Evolutionary conservation across 2,888 invertebrate species (phyloP), one percentile per base, ranked within the genome.

Genomic region (Lamproptera curius): DNA sequence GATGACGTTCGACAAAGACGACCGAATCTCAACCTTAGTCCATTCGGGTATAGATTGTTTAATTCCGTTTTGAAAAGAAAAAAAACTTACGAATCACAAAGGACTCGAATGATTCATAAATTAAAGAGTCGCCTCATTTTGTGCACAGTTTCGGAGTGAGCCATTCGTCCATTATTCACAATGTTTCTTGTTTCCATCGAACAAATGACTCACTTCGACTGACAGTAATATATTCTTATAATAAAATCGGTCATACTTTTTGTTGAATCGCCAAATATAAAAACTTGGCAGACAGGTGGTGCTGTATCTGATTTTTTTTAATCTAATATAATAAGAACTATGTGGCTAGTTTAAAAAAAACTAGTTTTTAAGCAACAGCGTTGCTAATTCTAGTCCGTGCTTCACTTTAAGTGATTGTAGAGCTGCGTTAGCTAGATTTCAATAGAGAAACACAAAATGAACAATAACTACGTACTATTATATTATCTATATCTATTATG

Each of bases 31-130:
- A 11, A 31, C n/a, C n/a, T 31, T 9, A 11, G 11, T 5, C 31
- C 4, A 11, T 6, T 4, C 13, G 2, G 11, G 3, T 31, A 3
- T 31, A 31, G n/a, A 31, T 31, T n/a, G 31, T 4, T 31, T 31
- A 31, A 31, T 31, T 31, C 31, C 38, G 46, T n/a, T n/a, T n/a
- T n/a, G n/a, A n/a, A n/a, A n/a, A n/a, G 49, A 43, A 52, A 54
- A 54, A 42, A 38, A 10, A 38, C 40, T 42, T 31, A 31, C 31
- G 13, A 11, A 11, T 1, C 4, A n/a, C 31, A 13, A 13, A 31
- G n/a, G 9, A 11, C 39, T 50, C 20, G 52, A 11, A 40, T 46
- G 46, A 41, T 5, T 46, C 46, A 41, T 35, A 16, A 28, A 45
- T 45, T 38, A 31, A 17, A 33, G n/a, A n/a, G 33, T 38, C 45